Evolutionary conservation across 2,797 vertebrate genomes (phyloP), one percentile per base, ranked within the genome.

Genomic region (Rhinatrema bivittatum): DNA sequence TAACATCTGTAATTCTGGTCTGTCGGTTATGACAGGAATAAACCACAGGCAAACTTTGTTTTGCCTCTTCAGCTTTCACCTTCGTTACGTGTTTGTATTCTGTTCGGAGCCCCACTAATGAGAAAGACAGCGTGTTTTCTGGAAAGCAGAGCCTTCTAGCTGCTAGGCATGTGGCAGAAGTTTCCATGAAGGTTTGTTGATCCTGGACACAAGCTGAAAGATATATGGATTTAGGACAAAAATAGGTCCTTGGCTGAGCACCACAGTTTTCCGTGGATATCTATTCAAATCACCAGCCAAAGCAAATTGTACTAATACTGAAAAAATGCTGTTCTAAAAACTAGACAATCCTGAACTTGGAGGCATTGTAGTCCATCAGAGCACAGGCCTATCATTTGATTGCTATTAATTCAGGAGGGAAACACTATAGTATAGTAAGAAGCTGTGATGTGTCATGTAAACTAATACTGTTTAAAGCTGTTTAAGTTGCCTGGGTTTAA

Each of bases 101-200:
- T 51, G 22, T 24, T 46, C 41, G 24, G 26, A 62, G 56, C n/a
- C 36, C 29, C 4, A 17, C 25, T 55, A 34, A 40, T 71, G 18
- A 73, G 40, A 51, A 47, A 48, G 60, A 60, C 45, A 71, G 74
- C 68, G 36, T 25, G 9, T 16, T 34, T 51, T 58, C 49, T 56
- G 53, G 36, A 58, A 50, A 21, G 5, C 29, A 34, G 10, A 5
- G 22, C 54, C 35, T 55, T 47, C 45, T 56, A 3, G 1, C 36
- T 67, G 50, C 60, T 56, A 56, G 22, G 50, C 20, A 10, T 40
- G 40, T n/a, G 59, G 56, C 66, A 73, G 43, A 59, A 69, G 53
- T 78, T 83, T 85, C 79, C 71, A 77, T 36, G 48, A 65, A 58
- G 43, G 53, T 66, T 55, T 82, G 82, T 79, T 86, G 77, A 77